phyloP scores from a whole-genome alignment of 2,888 invertebrate species.

The Hymenopus coronatus region DNA sequence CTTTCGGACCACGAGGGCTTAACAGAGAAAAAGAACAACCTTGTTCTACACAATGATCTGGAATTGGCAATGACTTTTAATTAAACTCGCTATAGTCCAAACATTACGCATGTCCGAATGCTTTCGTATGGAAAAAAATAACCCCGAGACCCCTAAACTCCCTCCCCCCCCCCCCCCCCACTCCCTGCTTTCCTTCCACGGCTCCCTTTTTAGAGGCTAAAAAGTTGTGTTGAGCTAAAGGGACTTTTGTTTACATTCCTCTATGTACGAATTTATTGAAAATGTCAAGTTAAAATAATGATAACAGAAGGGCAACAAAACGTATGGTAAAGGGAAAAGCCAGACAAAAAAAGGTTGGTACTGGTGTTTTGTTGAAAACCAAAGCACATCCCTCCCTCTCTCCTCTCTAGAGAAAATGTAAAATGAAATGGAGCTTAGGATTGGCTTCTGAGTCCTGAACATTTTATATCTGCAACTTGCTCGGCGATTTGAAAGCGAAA shows the following conservation, averaged over 20 bases:
- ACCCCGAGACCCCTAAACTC: not conserved
- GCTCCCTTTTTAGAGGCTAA: not conserved
- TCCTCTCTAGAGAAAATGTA: not conserved
- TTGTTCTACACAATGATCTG: slow-evolving; percentile 26
- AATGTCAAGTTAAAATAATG: slow-evolving; percentile 7
- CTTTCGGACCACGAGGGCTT: not conserved
- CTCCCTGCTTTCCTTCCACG: slow-evolving; percentile 1
- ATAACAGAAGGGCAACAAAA: not conserved
- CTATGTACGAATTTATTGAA: slow-evolving; percentile 7
- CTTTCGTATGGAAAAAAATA: slow-evolving; percentile 1
- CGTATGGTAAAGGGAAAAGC: not conserved
- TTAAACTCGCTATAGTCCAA: slow-evolving; percentile 23
- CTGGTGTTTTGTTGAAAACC: not conserved
- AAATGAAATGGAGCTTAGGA: slow-evolving; percentile 6
- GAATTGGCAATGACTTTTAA: slow-evolving; percentile 32
- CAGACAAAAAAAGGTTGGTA: not conserved
- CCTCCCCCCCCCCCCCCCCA: not conserved
- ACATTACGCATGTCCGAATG: slow-evolving; percentile 29
- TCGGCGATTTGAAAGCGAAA: not conserved
- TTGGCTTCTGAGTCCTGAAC: not conserved
- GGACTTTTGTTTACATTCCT: slow-evolving; percentile 11
- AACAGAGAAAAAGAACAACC: slow-evolving; percentile 11
- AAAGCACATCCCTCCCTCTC: not conserved
- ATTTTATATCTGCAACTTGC: not conserved
- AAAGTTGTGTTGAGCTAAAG: slow-evolving; percentile 19